These are phyloP conservation scores for Eudemis profundana DNA, from an alignment of 2,888 invertebrate species.

Conservation along the genomic window DNA sequence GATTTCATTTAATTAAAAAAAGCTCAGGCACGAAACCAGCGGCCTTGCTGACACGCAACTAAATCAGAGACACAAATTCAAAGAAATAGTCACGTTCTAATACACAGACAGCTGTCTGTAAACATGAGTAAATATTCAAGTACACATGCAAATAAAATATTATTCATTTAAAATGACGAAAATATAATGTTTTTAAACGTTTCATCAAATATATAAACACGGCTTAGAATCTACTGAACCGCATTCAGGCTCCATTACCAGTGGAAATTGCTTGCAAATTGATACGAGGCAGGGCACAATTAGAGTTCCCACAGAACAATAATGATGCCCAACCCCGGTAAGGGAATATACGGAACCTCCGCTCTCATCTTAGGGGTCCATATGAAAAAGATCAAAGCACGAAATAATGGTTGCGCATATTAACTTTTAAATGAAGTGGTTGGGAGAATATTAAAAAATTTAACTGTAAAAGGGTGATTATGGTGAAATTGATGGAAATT, in stretches of 20 bases:
- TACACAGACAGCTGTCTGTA: no score
- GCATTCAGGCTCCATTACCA: conserved; percentile 44
- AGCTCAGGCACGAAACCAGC: no score
- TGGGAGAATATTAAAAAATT: conserved; percentile 13
- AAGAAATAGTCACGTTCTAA: no score
- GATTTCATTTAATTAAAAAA: no score
- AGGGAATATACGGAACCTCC: conserved; percentile 50
- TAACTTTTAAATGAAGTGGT: conserved; percentile 41
- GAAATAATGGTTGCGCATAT: conserved; percentile 30
- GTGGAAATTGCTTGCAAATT: conserved; percentile 73
- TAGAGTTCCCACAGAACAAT: conserved; percentile 60
- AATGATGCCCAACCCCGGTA: conserved; percentile 58
- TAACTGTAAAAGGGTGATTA: background rate
- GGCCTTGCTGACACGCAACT: no score
- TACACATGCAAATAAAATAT: no score
- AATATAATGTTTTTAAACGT: background rate
- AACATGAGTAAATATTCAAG: no score
- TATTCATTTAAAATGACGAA: no score
- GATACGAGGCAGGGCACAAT: conserved; percentile 76
- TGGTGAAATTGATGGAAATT: background rate
- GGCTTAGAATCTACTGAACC: background rate
- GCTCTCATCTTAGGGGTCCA: conserved; percentile 41
- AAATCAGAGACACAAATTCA: no score
- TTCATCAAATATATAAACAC: background rate
- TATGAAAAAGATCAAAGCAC: conserved; percentile 35